Base-by-base conservation (phyloP, 2,113 vertebrate genomes). In the Alexandromys fortis region DNA sequence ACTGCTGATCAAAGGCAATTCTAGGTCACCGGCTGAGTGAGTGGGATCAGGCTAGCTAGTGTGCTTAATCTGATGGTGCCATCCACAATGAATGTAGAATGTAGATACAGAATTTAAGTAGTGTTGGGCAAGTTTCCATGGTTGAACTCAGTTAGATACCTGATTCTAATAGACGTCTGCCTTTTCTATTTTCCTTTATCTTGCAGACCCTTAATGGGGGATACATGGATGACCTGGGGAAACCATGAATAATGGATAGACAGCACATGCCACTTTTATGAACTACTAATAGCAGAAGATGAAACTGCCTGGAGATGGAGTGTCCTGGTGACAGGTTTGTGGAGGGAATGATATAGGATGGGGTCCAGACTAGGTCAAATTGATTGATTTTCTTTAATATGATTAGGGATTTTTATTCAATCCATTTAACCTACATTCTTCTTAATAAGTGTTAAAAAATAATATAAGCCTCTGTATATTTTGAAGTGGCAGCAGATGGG, bases 1-100 rank as follows among this genome's bases (percentile, higher is more conserved):
- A 73, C 97, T 97, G 97, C 98, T 98, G 96, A 98, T 97, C 90
- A 98, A 98, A 98, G 97, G 98, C 70, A 85, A 97, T 98, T 98
- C 97, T 98, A 98, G 97, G 97, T 98, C 98, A 98, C 95, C 73
- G 97, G 94, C 92, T 96, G 94, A 96, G 94, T 96, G 94, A 96
- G 94, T 95, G 95, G 93, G 92, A 81, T 42, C 86, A 89, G 73
- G 90, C 68, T 10, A 90, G 91, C 89, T 86, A 5, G 81, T 28
- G 3, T 52, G 35, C 95, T 95, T 95, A 85, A 89, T 42, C 30
- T 33, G 93, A 92, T 28, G 89, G 94, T 72, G 65, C 63, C 86
- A 97, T 89, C 76, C 30, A 38, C 45, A 63, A 52, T 42, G 47
- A 86, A 58, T 21, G 55, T 21, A 76, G 58, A 65, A 85, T 73